Base-by-base conservation (phyloP, 2,888 invertebrate genomes). In the Acanthosoma haemorrhoidale region DNA sequence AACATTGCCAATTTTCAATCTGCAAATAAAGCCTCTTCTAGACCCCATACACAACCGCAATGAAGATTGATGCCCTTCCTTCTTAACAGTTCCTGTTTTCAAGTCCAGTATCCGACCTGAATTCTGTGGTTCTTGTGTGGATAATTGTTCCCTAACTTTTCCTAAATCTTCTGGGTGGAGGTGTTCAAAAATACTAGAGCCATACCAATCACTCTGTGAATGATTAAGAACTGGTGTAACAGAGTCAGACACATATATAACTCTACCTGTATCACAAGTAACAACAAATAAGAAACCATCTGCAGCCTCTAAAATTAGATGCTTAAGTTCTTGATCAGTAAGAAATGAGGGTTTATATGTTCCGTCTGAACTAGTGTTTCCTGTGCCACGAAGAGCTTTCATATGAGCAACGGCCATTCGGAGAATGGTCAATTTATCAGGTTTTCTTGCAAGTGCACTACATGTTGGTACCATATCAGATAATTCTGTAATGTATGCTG, bases 391-490 rank as follows among this genome's bases (percentile, higher is more conserved):
- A 72, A 98, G 86, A 68, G 92, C 92, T 84, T 98, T 97, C 98
- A 99, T 99, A 81, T 99, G 98, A 25, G 97, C 96, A 72, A 99
- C 98, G 58, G 99, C 98, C 98, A 99, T 98, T 78, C 98, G 88
- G 73, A 99, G 87, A 80, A 99, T 99, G 77, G 98, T 99, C 75
- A 99, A 87, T 82, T 99, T 99, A 85, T 99, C 99, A 63, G 98
- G 98, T 82, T 99, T 99, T 76, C 98, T 87, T 69, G 98, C 98
- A 76, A 98, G 86, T 60, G 97, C 96, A 79, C 94, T 95, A 84
- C 97, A 97, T 77, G 98, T 96, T 78, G 98, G 98, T 79, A 98
- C 97, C 98, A 99, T 99, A 83, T 98, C 98, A 76, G 96, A 97
- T 77, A 99, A 86, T 84, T 99, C 98, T 79, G 97, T 97, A 81